Percentiles rank a stretch among this genome's conserved stretches.
phyloP scores from a whole-genome alignment of 2,113 vertebrate genomes.

The Willisornis vidua region DNA sequence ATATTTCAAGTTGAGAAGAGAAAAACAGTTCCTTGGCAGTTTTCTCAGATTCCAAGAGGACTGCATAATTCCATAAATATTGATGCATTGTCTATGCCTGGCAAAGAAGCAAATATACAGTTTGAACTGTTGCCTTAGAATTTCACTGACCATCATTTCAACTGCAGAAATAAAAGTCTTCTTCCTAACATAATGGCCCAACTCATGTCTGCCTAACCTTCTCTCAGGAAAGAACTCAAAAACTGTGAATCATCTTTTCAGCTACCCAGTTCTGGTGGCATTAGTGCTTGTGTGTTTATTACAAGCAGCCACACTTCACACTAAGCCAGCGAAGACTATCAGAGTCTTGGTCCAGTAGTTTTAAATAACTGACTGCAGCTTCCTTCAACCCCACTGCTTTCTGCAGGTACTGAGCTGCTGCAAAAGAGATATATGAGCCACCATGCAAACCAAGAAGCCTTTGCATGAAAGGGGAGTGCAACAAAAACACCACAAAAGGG shows the following conservation, averaged over 20 bases:
- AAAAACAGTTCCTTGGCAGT: constrained; percentile 23
- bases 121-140: constrained; percentile 35
- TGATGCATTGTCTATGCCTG: constrained; percentile 48
- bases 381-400: neutral
- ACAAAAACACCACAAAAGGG: neutral
- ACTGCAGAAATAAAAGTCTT: constrained; percentile 40
- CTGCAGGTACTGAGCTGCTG: neutral
- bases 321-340: neutral
- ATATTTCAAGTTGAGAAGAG: constrained; percentile 12
- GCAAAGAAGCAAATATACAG: constrained; percentile 32
- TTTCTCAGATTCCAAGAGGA: constrained; percentile 48
- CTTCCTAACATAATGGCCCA: neutral
- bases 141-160: constrained; percentile 57
- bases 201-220: neutral
- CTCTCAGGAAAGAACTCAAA: neutral
- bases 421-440: neutral
- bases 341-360: neutral
- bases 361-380: neutral
- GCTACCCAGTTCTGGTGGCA: neutral
- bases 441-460: neutral
- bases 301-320: neutral
- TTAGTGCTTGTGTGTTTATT: neutral
- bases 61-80: constrained; percentile 50
- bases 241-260: neutral
- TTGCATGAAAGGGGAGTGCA: neutral